phyloP scores from a whole-genome alignment of 2,888 invertebrate species.

The Drosophila vallismaia region DNA sequence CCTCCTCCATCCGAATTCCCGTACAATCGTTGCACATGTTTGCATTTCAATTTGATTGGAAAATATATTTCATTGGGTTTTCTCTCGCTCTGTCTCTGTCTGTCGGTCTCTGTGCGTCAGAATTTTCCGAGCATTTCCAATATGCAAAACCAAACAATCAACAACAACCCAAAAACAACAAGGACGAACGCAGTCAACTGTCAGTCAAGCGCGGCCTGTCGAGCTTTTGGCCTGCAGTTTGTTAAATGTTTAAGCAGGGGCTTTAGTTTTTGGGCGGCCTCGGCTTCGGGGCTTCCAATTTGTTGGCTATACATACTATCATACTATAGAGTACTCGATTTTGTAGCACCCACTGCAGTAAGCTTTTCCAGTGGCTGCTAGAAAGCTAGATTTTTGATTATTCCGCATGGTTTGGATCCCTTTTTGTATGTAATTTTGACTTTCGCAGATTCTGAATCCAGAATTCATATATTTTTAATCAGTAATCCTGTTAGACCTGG shows the following conservation, averaged over 20 bases:
- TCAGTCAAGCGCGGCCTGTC: constrained; percentile 68
- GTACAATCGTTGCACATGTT: constrained; percentile 61
- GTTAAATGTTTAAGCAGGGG: constrained; percentile 74
- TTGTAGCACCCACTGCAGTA: too few species aligned
- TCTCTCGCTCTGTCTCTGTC: background rate
- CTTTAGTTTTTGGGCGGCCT: constrained; percentile 51
- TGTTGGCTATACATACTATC: constrained; percentile 5
- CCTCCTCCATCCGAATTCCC: constrained; percentile 16
- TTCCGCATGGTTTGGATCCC: too few species aligned
- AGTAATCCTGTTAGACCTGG: too few species aligned
- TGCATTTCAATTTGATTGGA: constrained; percentile 76
- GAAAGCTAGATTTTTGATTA: too few species aligned
- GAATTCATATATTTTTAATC: too few species aligned
- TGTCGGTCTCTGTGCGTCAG: constrained; percentile 49
- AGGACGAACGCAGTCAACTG: constrained; percentile 57
- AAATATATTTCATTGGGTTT: constrained; percentile 68
- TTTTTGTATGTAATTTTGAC: too few species aligned
- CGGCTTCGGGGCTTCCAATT: constrained; percentile 29
- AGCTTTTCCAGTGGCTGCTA: too few species aligned
- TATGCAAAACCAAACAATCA: constrained; percentile 49
- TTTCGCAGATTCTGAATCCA: too few species aligned
- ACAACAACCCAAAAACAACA: constrained; percentile 17
- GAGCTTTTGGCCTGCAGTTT: constrained; percentile 74
- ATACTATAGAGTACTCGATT: background rate
- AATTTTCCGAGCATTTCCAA: constrained; percentile 41